These are phyloP conservation scores for Rhabdomys dilectus DNA, from an alignment of 2,113 vertebrate genomes.

Conservation along the genomic window DNA sequence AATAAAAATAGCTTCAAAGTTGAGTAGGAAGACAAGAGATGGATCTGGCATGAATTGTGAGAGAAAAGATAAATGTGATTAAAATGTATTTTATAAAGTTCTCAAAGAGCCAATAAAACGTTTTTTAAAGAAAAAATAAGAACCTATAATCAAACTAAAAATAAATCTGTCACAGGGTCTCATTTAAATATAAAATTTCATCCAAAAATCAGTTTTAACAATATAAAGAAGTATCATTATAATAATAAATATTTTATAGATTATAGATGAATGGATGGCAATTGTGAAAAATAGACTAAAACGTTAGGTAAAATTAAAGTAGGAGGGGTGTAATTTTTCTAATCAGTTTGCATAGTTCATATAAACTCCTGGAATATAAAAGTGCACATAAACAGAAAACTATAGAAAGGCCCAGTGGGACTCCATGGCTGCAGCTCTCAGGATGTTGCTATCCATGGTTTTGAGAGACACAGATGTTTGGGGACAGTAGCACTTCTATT, in stretches of 20 bases:
- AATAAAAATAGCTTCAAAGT: background rate
- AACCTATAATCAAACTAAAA: background rate
- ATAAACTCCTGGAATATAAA: background rate
- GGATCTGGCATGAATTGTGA: too few species aligned
- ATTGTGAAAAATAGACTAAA: background rate
- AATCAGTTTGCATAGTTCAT: background rate
- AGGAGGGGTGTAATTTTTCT: background rate
- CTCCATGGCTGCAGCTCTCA: background rate
- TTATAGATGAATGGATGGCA: background rate
- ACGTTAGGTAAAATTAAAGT: background rate
- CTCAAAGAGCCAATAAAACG: background rate
- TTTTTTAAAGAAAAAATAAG: background rate
- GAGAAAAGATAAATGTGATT: background rate
- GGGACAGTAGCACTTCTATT: background rate
- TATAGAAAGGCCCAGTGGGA: background rate
- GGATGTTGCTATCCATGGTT: background rate
- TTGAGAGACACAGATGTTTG: background rate
- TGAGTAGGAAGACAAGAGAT: too few species aligned
- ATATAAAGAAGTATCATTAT: background rate
- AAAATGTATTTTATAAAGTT: background rate
- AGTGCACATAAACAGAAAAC: background rate
- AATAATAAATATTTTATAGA: background rate
- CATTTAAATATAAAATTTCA: background rate
- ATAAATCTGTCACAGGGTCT: background rate
- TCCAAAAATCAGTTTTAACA: background rate